A percentile compares a stretch with the other conserved stretches of the same genome.
phyloP scores from a whole-genome alignment of 2,888 invertebrate species.

The Drosophila flavopinicola region DNA sequence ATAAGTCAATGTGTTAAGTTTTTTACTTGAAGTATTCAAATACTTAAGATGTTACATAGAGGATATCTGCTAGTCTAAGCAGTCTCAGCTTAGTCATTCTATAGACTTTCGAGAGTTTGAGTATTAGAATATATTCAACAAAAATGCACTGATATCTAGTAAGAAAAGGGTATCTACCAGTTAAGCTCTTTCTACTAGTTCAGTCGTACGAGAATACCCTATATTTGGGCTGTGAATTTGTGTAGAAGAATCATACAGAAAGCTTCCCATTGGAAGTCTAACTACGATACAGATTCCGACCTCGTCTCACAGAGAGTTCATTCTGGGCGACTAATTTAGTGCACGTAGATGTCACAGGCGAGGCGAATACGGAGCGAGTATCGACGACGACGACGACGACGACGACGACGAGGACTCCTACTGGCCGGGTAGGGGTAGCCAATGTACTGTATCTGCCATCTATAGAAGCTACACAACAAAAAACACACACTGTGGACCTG shows the following conservation, averaged over 20 bases:
- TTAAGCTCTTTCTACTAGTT: too few relatives aligned
- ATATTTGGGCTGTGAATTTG: conserved; percentile 4
- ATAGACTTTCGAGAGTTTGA: too few relatives aligned
- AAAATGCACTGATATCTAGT: too few relatives aligned
- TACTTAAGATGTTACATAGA: too few relatives aligned
- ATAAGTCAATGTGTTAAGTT: too few relatives aligned
- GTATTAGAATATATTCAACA: too few relatives aligned
- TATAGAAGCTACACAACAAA: conserved; percentile 62
- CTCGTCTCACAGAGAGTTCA: conserved; percentile 35
- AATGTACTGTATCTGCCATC: conserved; percentile 70
- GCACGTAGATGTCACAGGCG: conserved; percentile 59
- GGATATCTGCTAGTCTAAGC: too few relatives aligned
- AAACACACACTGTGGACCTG: conserved; percentile 20
- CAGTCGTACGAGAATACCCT: neutral
- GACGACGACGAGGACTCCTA: conserved; percentile 27
- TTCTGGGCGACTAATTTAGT: conserved; percentile 67
- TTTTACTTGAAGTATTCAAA: too few relatives aligned
- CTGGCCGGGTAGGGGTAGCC: conserved; percentile 38
- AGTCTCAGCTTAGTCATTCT: too few relatives aligned
- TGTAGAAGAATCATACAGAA: conserved; percentile 10
- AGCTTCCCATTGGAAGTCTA: conserved; percentile 7
- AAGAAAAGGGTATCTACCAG: too few relatives aligned
- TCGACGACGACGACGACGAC: conserved; percentile 34
- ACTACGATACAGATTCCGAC: conserved; percentile 9
- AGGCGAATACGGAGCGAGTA: conserved; percentile 22